Evolutionary conservation across 1,140 invertebrate genomes (phyloP), one percentile per base, ranked within the genome.

Genomic region (Panulirus ornatus): DNA sequence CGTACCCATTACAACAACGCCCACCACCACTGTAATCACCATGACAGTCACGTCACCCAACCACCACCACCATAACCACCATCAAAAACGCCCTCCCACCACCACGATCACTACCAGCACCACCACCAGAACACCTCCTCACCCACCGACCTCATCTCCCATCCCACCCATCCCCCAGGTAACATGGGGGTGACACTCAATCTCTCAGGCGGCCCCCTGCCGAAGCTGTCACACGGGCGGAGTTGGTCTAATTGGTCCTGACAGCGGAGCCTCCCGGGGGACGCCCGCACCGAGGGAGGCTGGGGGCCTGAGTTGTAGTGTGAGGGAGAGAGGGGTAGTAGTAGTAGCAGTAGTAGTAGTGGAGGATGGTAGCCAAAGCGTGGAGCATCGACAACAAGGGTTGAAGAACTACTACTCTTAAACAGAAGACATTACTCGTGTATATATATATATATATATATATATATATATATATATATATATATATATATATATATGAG

Each of bases 131-230:
- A 47, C 44, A 47, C 44, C 5, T 11, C 44, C 44, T n/a, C n/a
- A n/a, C n/a, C n/a, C n/a, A n/a, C n/a, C n/a, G n/a, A n/a, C n/a
- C n/a, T n/a, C n/a, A n/a, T n/a, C n/a, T 54, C 51, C 51, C 51
- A 5, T 66, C 5, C 6, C 30, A 30, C 22, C 63, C 3, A 3
- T 19, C 30, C 63, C 5, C 6, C 42, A 79, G 76, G 76, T 79
- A n/a, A 79, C 38, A 47, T 47, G 40, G 27, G 76, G 76, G 76
- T 79, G 76, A 79, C 76, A 79, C 42, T 79, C 76, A 79, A 79
- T 79, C 76, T 79, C 76, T 47, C 76, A 42, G 44, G 16, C 27
- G 76, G 42, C 42, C 76, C 76, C 76, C 42, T 16, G 38, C 42
- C 27, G 76, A 22, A n/a, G 19, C 76, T 79, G 76, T 79, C 76